Percentiles rank a stretch among this genome's conserved stretches.
Evolutionary conservation across 2,888 invertebrate species (phyloP).

Genomic region (Zygothrica quintamaculata): DNA sequence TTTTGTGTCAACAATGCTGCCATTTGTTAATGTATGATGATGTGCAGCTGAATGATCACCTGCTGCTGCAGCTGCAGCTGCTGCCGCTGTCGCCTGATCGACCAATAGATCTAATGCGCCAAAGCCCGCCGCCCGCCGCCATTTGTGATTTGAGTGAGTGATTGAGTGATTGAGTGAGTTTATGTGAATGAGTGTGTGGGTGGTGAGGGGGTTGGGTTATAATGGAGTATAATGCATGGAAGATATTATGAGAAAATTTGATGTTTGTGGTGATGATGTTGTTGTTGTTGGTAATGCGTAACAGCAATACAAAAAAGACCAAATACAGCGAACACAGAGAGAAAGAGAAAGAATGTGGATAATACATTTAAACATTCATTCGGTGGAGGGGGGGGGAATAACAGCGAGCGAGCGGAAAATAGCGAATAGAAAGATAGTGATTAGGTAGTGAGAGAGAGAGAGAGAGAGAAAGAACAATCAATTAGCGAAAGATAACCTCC

Average conservation of each 20-base stretch:
- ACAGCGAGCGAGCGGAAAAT: slow-evolving; percentile 62
- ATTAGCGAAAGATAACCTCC: slow-evolving; percentile 67
- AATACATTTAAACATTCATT: slow-evolving; percentile 24
- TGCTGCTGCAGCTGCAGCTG: slow-evolving; percentile 58
- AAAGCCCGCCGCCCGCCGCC: slow-evolving; percentile 76
- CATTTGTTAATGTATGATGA: slow-evolving; percentile 83
- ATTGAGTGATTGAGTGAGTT: slow-evolving; percentile 2
- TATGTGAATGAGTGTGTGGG: slow-evolving; percentile 14
- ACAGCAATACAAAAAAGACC: slow-evolving; percentile 55
- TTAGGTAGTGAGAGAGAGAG: too few species aligned
- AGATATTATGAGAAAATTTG: background rate
- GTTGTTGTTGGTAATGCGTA: slow-evolving; percentile 41
- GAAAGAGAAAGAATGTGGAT: slow-evolving; percentile 32
- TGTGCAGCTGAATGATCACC: slow-evolving; percentile 59
- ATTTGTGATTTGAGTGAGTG: slow-evolving; percentile 25
- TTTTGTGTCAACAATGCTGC: slow-evolving; percentile 84
- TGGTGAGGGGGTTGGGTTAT: background rate
- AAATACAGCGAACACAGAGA: slow-evolving; percentile 49
- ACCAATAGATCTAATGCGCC: slow-evolving; percentile 82
- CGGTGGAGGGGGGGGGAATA: slow-evolving; percentile 40
- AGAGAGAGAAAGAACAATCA: slow-evolving; percentile 68
- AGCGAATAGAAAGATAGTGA: slow-evolving; percentile 43
- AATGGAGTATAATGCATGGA: too few species aligned
- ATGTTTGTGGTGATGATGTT: slow-evolving; percentile 5
- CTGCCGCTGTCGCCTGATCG: slow-evolving; percentile 82